Percentiles rank a stretch among this genome's conserved stretches.
Conservation (phyloP, 2,797 vertebrate genomes). For the Spatula clypeata region DNA sequence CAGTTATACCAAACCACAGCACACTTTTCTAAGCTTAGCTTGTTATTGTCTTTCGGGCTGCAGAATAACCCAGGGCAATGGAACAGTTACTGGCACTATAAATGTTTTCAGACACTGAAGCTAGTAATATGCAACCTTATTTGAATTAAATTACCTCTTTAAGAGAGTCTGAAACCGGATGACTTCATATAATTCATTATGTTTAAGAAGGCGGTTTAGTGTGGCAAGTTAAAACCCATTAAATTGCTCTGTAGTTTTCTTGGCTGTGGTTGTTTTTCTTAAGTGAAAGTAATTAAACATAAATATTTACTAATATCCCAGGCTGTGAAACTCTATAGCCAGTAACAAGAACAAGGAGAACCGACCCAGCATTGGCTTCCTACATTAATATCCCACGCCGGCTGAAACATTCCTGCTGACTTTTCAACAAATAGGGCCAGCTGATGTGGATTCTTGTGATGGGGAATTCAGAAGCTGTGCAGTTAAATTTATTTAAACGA, state of each 20-base stretch:
- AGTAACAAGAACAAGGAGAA: conserved; percentile 33
- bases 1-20: conserved; percentile 44
- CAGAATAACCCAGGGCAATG: conserved; percentile 37
- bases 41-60: conserved; percentile 53
- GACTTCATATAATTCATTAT: conserved; percentile 74
- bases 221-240: conserved; percentile 71
- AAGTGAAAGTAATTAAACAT: conserved; percentile 75
- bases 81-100: conserved; percentile 62
- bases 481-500: conserved; percentile 15
- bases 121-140: conserved; percentile 62
- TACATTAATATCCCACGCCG: neutral
- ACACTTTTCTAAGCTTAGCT: conserved; percentile 18
- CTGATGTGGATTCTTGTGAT: neutral
- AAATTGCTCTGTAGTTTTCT: conserved; percentile 72
- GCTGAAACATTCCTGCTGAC: conserved; percentile 21
- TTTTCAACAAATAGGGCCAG: conserved; percentile 7
- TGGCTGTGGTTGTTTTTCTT: conserved; percentile 65
- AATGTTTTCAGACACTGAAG: conserved; percentile 73
- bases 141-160: conserved; percentile 78
- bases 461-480: conserved; percentile 10
- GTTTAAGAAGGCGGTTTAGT: conserved; percentile 69
- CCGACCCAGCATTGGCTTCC: neutral
- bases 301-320: conserved; percentile 77
- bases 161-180: conserved; percentile 71
- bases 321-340: conserved; percentile 69